phyloP scores from a whole-genome alignment of 2,797 vertebrate species.

The Sebastes taczanowskii region DNA sequence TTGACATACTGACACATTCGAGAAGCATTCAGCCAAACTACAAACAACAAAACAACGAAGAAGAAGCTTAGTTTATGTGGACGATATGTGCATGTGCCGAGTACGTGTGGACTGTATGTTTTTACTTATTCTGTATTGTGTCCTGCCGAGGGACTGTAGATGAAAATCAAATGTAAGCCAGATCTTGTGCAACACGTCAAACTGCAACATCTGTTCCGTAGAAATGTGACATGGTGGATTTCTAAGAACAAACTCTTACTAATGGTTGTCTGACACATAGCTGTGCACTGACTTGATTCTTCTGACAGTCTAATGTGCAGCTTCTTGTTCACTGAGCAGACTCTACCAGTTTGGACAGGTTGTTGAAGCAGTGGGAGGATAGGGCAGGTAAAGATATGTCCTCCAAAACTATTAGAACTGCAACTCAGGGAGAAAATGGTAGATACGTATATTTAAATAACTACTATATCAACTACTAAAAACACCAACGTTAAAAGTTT shows the following conservation, averaged over 20 bases:
- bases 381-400: not conserved
- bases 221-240: not conserved
- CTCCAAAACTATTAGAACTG: not conserved
- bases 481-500: not conserved
- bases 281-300: not conserved
- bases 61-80: not conserved
- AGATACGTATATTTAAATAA: not conserved
- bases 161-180: not conserved
- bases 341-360: conserved; percentile 33
- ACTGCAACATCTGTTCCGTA: not conserved
- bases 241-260: not conserved
- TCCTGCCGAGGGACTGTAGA: not conserved
- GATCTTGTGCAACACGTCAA: not conserved
- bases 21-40: conserved; percentile 20
- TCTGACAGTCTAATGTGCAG: not conserved
- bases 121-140: not conserved
- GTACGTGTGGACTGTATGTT: not conserved
- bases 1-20: not conserved
- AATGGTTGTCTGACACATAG: not conserved
- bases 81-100: not conserved
- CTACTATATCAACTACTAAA: not conserved
- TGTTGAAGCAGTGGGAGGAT: not conserved
- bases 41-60: not conserved
- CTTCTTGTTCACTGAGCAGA: not conserved
- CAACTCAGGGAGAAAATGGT: not conserved